A percentile compares a stretch with the other conserved stretches of the same genome.
Evolutionary conservation across 2,797 vertebrate genomes (phyloP).

Genomic region (Aeoliscus strigatus): DNA sequence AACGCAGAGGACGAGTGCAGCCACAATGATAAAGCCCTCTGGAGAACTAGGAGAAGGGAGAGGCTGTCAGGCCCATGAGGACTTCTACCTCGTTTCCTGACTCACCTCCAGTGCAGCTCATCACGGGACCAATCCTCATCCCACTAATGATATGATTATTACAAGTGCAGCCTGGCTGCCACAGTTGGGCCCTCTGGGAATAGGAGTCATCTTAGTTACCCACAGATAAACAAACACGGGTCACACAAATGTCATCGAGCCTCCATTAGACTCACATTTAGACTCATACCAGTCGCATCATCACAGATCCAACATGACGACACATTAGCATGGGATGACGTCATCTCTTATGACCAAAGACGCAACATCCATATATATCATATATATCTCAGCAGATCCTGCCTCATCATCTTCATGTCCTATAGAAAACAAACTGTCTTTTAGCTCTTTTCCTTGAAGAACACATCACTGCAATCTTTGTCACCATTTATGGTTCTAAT

Average conservation of each 20-base stretch:
- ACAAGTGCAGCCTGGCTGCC: conserved; percentile 14
- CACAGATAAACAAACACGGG: conserved; percentile 29
- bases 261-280: conserved; percentile 12
- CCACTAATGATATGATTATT: conserved; percentile 58
- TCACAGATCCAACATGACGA: conserved; percentile 20
- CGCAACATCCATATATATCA: not conserved
- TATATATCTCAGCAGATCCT: conserved; percentile 11
- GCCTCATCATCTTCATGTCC: conserved; percentile 1
- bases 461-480: no score
- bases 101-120: conserved; percentile 50
- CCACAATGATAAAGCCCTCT: conserved; percentile 8
- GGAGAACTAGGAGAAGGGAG: conserved; percentile 20
- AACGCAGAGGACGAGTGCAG: not conserved
- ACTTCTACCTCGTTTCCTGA: conserved; percentile 32
- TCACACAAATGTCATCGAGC: conserved; percentile 36
- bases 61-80: conserved; percentile 37
- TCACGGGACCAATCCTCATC: conserved; percentile 65
- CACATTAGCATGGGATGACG: conserved; percentile 11
- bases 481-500: no score
- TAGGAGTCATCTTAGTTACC: conserved; percentile 22
- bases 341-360: conserved; percentile 12
- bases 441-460: no score
- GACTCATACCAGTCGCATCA: conserved; percentile 19
- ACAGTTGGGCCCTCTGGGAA: conserved; percentile 22
- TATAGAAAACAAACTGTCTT: not conserved